Conservation (phyloP, 2,888 invertebrate genomes). For the Cyclophora albipunctata region DNA sequence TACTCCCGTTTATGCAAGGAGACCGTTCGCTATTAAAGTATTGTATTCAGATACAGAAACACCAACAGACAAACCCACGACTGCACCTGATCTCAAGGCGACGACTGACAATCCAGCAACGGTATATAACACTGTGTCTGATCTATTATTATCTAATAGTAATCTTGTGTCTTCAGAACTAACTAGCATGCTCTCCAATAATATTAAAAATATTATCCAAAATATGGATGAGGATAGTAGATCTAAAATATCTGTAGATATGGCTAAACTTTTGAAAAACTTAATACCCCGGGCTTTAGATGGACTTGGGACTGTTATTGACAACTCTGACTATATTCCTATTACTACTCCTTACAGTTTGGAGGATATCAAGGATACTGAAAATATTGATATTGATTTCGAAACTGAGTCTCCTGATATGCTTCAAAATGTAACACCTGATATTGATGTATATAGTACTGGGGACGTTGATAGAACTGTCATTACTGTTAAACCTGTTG, state of each 20-base stretch:
- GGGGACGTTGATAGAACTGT: constrained; percentile 24
- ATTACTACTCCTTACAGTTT: constrained; percentile 68
- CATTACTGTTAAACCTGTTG: constrained; percentile 32
- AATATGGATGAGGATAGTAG: constrained; percentile 64
- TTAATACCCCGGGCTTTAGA: constrained; percentile 67
- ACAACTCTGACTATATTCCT: constrained; percentile 48
- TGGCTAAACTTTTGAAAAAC: constrained; percentile 65
- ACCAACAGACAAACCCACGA: constrained; percentile 57
- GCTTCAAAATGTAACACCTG: constrained; percentile 46
- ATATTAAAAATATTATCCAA: constrained; percentile 60
- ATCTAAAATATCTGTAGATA: constrained; percentile 69
- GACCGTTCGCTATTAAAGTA: constrained; percentile 67
- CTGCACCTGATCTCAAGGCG: constrained; percentile 49
- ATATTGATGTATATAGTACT: constrained; percentile 53
- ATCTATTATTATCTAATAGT: constrained; percentile 65
- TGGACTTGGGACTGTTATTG: constrained; percentile 44
- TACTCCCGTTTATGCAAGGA: constrained; percentile 61
- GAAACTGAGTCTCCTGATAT: constrained; percentile 35
- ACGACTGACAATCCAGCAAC: constrained; percentile 62
- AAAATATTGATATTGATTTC: constrained; percentile 41
- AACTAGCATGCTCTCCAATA: constrained; percentile 72
- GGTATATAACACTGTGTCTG: constrained; percentile 71
- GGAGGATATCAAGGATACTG: constrained; percentile 66
- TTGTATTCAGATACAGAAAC: constrained; percentile 64
- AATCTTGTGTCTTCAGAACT: constrained; percentile 67